Base-by-base conservation (phyloP, 2,797 vertebrate genomes). In the Thripadectes ignobilis region DNA sequence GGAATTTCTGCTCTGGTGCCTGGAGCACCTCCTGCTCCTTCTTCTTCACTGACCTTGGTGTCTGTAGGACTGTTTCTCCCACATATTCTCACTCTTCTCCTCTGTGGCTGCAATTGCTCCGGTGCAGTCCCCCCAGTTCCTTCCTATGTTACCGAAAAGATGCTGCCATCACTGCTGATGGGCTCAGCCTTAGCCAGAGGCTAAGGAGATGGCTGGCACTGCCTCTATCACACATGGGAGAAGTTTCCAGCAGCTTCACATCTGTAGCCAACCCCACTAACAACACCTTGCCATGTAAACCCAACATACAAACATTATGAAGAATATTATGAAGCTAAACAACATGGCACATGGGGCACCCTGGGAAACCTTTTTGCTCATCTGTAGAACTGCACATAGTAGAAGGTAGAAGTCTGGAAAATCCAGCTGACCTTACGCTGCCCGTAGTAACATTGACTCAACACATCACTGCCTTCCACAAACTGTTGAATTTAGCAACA, bases 141-240 rank as follows among this genome's bases (percentile, higher is more conserved):
- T 68, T 68, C 36, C 27, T 24, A 23, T n/a, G 7, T 45, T 39
- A 39, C 39, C 6, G 6, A 36, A 68, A 68, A 74, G 16, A 21
- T 16, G 27, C 20, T 68, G 24, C 12, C 48, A 74, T 10, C 27
- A 43, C 3, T 0, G 0, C 46, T 61, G 39, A 41, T 54, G 16
- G 13, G 22, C 19, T 62, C 15, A 36, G 48, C 27, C 48, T 38
- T 19, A 36, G 34, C 16, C 54, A 61, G 36, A 11, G 11, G 19
- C 8, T 45, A 45, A 45, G 34, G 4, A 84, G 38, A 24, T 9
- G 2, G n/a, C 21, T 41, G 23, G 14, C 48, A 49, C 4, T 43
- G 36, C 19, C 32, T 67, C 20, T 12, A 7, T n/a, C 6, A 29
- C 34, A 67, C 41, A 14, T 49, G 26, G 32, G 36, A 15, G 10